phyloP scores from a whole-genome alignment of 35 echinoderm and acorn worm genomes.

The Diadema setosum region DNA sequence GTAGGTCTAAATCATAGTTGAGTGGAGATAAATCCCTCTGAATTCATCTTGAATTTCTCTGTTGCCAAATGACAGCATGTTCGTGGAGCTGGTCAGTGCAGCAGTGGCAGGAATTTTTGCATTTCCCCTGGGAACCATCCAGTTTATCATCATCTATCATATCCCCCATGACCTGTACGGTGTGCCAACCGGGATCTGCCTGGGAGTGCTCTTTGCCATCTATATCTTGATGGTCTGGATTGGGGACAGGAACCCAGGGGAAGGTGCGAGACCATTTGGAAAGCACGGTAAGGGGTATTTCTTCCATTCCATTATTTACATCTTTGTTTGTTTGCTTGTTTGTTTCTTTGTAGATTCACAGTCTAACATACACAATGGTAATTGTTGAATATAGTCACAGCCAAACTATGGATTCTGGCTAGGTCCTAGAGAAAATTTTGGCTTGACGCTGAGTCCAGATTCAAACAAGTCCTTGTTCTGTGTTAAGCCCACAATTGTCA shows the following conservation, averaged over 20 bases:
- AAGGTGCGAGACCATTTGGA: conserved; percentile 17
- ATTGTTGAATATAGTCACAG: too few relatives aligned
- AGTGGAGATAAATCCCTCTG: too few relatives aligned
- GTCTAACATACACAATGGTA: too few relatives aligned
- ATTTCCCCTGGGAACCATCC: conserved; percentile 11
- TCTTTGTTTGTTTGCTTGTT: too few relatives aligned
- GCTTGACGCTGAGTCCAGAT: too few relatives aligned
- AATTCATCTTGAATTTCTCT: too few relatives aligned
- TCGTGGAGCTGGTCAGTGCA: background rate
- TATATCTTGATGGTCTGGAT: background rate
- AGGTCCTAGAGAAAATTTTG: too few relatives aligned
- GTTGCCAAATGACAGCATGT: background rate
- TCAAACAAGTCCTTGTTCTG: too few relatives aligned
- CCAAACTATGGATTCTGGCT: too few relatives aligned
- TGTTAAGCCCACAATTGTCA: too few relatives aligned
- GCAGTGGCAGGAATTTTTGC: background rate
- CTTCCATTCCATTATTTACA: background rate
- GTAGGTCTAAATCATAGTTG: too few relatives aligned
- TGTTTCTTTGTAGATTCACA: too few relatives aligned
- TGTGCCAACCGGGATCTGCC: background rate
- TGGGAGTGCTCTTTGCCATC: background rate
- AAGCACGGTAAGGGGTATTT: background rate
- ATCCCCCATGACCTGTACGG: conserved; percentile 9
- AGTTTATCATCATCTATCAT: conserved; percentile 29
- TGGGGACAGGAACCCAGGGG: conserved; percentile 12